Evolutionary conservation across 2,797 vertebrate genomes (phyloP).

Genomic region (Ataeniobius toweri): DNA sequence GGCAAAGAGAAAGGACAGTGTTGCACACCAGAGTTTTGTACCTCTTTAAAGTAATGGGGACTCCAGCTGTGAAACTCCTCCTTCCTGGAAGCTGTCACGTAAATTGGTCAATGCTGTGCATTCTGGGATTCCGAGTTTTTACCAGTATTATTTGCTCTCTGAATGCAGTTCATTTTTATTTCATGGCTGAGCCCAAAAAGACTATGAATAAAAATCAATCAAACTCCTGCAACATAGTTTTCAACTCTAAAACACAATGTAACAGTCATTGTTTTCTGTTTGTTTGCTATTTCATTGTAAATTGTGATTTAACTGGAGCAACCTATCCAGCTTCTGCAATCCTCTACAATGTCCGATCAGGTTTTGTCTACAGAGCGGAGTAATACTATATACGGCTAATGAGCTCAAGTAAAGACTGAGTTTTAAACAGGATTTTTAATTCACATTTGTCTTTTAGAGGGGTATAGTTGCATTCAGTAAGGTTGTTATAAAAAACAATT

Average conservation of each 20-base stretch:
- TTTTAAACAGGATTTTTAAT: not conserved
- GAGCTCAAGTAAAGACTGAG: not conserved
- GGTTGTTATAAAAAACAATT: not conserved
- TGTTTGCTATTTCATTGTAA: not conserved
- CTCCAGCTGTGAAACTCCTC: too few relatives aligned
- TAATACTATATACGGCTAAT: not conserved
- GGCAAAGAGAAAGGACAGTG: too few relatives aligned
- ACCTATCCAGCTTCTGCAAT: not conserved
- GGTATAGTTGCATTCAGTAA: not conserved
- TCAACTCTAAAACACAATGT: not conserved
- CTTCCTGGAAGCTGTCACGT: too few relatives aligned
- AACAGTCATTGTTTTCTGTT: not conserved
- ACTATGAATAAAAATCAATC: too few relatives aligned
- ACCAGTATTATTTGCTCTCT: too few relatives aligned
- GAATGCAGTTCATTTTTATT: too few relatives aligned
- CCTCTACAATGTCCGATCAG: not conserved
- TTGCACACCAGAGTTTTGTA: too few relatives aligned
- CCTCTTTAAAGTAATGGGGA: too few relatives aligned
- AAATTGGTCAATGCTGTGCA: too few relatives aligned
- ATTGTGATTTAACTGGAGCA: not conserved
- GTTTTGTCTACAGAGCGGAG: not conserved
- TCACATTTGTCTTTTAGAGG: not conserved
- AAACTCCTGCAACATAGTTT: not conserved
- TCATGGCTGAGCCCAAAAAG: too few relatives aligned
- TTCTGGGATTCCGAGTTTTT: too few relatives aligned